phyloP scores from a whole-genome alignment of 2,797 vertebrate genomes.

The Microtus obscurus region DNA sequence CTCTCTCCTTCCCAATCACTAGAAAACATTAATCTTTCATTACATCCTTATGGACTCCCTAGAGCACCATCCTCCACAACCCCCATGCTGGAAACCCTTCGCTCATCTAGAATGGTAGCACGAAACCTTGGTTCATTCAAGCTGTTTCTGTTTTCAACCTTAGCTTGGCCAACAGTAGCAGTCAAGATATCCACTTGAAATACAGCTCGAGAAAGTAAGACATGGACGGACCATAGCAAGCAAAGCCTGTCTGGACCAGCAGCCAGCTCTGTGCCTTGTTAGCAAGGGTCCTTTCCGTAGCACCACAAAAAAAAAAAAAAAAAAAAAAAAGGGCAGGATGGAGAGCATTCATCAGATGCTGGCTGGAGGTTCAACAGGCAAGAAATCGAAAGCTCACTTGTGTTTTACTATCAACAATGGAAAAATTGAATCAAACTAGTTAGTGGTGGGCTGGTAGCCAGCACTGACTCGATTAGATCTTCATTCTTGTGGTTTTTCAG shows the following conservation, averaged over 20 bases:
- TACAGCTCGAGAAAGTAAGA: neutral
- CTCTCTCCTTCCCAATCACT: neutral
- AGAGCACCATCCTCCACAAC: neutral
- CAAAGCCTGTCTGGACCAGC: constrained; percentile 13
- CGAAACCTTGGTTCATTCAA: neutral
- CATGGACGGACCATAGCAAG: neutral
- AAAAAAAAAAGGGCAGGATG: neutral
- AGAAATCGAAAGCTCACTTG: constrained; percentile 56
- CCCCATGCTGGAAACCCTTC: neutral
- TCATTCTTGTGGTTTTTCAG: constrained; percentile 67
- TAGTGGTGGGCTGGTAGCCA: constrained; percentile 67
- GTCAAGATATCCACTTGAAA: constrained; percentile 2
- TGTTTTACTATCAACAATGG: constrained; percentile 69
- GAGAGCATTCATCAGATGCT: neutral
- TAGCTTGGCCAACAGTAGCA: neutral
- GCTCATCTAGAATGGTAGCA: neutral
- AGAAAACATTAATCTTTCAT: constrained; percentile 35
- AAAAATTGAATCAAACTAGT: constrained; percentile 71
- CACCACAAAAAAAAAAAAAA: neutral
- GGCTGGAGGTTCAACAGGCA: neutral
- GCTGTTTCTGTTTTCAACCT: constrained; percentile 9
- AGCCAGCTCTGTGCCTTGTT: neutral
- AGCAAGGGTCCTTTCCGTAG: constrained; percentile 1
- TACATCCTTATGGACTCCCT: neutral
- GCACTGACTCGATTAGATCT: constrained; percentile 57